phyloP scores from a whole-genome alignment of 1,140 invertebrate genomes.

The Nephotettix cincticeps region DNA sequence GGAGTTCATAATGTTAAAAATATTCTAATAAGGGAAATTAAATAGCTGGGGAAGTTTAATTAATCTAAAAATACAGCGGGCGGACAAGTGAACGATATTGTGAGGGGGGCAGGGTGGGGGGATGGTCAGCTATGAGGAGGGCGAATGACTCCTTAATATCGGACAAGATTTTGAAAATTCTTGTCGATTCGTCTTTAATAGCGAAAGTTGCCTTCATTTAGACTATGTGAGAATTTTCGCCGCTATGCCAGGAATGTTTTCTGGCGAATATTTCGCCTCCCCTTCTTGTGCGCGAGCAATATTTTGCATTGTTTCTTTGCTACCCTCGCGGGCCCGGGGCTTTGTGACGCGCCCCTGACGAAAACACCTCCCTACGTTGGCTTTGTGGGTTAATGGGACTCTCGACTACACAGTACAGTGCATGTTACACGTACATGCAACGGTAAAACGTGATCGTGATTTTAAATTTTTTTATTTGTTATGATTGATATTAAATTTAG shows the following conservation, averaged over 20 bases:
- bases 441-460: no score
- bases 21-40: not conserved
- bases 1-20: not conserved
- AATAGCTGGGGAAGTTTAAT: conserved; percentile 6
- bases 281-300: conserved; percentile 7
- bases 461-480: no score
- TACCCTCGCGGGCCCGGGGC: not conserved
- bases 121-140: not conserved
- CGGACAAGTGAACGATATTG: not conserved
- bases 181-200: conserved; percentile 19
- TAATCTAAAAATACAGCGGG: conserved; percentile 8
- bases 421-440: no score
- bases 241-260: conserved; percentile 10
- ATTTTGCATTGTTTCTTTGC: conserved; percentile 31
- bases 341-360: not conserved
- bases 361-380: not conserved
- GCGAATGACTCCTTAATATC: not conserved
- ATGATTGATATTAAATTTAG: no score
- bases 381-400: conserved; percentile 7
- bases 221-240: conserved; percentile 13
- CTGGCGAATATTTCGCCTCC: conserved; percentile 2
- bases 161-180: conserved; percentile 8
- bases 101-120: not conserved
- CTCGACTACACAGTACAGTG: no score
- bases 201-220: conserved; percentile 25